phyloP scores from a whole-genome alignment of 2,797 vertebrate species.

The Enteromius argenteus region DNA sequence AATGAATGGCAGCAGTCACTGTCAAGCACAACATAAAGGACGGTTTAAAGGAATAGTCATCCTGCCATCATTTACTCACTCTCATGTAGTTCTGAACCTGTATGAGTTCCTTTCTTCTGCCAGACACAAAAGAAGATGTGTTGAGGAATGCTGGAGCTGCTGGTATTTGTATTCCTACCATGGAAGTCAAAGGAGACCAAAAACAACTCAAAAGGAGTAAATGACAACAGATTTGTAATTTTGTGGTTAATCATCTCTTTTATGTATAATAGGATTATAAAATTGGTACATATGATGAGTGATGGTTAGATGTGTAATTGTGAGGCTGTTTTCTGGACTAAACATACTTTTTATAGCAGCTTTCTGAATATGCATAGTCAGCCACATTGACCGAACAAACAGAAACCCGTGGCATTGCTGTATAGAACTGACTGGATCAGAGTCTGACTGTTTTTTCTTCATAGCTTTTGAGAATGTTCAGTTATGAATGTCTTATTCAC shows the following conservation, averaged over 20 bases:
- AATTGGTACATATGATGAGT: not conserved
- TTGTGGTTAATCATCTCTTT: not conserved
- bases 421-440: not conserved
- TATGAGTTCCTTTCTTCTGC: not conserved
- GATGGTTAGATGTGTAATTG: too few relatives aligned
- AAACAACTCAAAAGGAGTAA: not conserved
- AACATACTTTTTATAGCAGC: not conserved
- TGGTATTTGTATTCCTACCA: not conserved
- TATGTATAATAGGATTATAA: not conserved
- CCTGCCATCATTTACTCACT: not conserved
- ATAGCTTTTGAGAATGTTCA: not conserved
- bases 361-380: not conserved
- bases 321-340: not conserved
- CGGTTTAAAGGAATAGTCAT: not conserved
- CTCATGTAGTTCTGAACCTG: not conserved
- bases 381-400: not conserved
- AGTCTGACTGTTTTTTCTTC: not conserved
- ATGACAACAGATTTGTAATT: not conserved
- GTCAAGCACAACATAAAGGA: not conserved
- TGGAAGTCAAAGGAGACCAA: not conserved
- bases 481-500: not conserved
- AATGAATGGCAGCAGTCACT: not conserved
- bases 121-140: not conserved
- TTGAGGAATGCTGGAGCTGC: not conserved
- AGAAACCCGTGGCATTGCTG: not conserved